Evolutionary conservation across 2,888 invertebrate genomes (phyloP), one percentile per base, ranked within the genome.

Genomic region (Drosophila pegasa): DNA sequence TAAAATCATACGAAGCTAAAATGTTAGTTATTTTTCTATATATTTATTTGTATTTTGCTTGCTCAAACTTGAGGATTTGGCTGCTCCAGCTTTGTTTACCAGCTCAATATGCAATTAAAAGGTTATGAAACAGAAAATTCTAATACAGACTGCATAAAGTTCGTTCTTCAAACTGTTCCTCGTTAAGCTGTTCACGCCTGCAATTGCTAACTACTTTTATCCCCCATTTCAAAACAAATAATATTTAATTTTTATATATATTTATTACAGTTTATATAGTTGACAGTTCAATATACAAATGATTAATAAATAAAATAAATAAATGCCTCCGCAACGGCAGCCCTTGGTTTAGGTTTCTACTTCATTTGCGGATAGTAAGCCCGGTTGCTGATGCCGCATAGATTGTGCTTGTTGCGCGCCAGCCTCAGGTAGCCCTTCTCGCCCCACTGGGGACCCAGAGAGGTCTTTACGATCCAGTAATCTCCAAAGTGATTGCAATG

Each of bases 381-480:
- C 14, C 29, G 38, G 47, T 75, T 75, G 20, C 63, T 5, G 14
- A 72, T 75, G 25, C 72, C 72, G 41, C 72, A 72, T 1, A 55
- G 40, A 20, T 72, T 72, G 0, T 27, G n/a, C 62, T 20, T 55
- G 33, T 75, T 75, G 4, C 72, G 76, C 0, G 57, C 76, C 5
- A 72, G 37, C 22, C 8, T 45, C 14, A 72, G 5, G 41, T 72
- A 72, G 18, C 72, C 72, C 3, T 12, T 37, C 37, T 72, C 71
- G 0, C 72, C 72, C 20, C 38, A 72, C 1, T n/a, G 1, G 1
- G 12, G 0, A 1, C 72, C 62, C 54, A 58, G 0, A 0, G 72
- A 33, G 1, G 71, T 69, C 37, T 72, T 75, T 8, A 72, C 2
- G 9, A 72, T 58, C 76, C 72, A 72, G 9, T 37, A 72, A 20